Conservation (phyloP, 2,113 vertebrate genomes). For the Dendrocopos noguchii region DNA sequence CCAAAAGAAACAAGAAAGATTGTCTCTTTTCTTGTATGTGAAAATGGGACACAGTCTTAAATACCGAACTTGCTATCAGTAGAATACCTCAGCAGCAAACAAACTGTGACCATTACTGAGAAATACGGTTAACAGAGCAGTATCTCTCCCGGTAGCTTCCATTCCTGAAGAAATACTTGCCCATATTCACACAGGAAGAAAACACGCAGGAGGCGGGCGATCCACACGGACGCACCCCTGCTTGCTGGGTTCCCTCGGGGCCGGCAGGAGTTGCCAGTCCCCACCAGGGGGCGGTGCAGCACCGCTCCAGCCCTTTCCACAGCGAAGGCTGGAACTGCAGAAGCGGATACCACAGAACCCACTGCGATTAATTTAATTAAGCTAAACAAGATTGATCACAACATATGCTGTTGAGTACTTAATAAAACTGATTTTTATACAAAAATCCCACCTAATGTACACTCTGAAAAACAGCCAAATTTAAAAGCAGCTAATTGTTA, state of each 20-base stretch:
- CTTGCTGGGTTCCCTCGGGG: rapidly evolving
- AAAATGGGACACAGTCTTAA: neutral
- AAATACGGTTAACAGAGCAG: rapidly evolving
- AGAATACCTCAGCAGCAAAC: neutral
- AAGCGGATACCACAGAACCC: neutral
- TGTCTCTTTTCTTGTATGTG: neutral
- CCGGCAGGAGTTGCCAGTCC: neutral
- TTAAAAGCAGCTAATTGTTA: neutral
- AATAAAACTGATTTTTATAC: neutral
- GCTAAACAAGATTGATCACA: neutral
- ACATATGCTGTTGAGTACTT: rapidly evolving
- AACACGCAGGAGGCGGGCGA: rapidly evolving
- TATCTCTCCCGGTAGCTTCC: neutral
- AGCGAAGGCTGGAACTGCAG: too few relatives aligned
- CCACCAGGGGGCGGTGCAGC: slow-evolving; percentile 36
- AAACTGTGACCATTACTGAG: neutral
- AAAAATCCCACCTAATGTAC: neutral
- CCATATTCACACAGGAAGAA: rapidly evolving
- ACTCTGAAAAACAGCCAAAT: neutral
- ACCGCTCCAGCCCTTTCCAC: neutral
- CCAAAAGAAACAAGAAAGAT: neutral
- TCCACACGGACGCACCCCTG: rapidly evolving
- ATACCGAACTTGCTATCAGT: too few relatives aligned
- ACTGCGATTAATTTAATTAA: neutral
- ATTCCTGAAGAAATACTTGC: neutral